Conservation (phyloP, 2,113 vertebrate genomes). For the Edolisoma coerulescens region DNA sequence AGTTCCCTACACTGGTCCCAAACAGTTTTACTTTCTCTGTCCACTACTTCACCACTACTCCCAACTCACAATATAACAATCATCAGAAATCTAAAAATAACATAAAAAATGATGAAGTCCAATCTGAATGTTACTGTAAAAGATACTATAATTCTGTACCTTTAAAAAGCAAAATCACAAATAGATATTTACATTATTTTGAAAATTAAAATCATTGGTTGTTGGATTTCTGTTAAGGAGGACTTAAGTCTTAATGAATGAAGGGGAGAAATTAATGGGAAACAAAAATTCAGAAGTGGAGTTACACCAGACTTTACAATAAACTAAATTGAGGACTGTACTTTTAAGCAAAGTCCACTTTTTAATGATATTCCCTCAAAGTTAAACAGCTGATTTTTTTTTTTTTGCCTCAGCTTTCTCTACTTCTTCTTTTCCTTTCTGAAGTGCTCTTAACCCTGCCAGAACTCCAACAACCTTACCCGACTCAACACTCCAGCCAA, state of each 20-base stretch:
- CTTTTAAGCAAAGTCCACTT: not conserved
- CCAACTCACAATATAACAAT: not conserved
- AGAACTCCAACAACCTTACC: not conserved
- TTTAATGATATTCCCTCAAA: not conserved
- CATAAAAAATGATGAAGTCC: not conserved
- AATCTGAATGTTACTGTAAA: not conserved
- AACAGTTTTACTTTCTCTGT: not conserved
- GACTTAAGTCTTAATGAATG: not conserved
- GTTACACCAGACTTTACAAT: not conserved
- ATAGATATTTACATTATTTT: not conserved
- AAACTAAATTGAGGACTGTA: not conserved
- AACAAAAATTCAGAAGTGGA: not conserved
- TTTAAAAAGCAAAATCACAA: not conserved
- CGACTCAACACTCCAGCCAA: fast-evolving
- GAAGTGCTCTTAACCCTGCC: not conserved
- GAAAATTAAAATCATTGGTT: not conserved
- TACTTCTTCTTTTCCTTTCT: not conserved
- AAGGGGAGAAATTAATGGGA: not conserved
- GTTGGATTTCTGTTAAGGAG: not conserved
- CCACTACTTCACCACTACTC: not conserved
- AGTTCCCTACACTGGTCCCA: not conserved
- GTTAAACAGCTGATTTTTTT: not conserved
- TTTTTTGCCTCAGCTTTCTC: not conserved
- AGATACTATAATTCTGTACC: not conserved
- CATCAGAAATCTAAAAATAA: not conserved